Evolutionary conservation across 1,140 invertebrate genomes (phyloP).

Genomic region (Holcopasites calliopsidis): DNA sequence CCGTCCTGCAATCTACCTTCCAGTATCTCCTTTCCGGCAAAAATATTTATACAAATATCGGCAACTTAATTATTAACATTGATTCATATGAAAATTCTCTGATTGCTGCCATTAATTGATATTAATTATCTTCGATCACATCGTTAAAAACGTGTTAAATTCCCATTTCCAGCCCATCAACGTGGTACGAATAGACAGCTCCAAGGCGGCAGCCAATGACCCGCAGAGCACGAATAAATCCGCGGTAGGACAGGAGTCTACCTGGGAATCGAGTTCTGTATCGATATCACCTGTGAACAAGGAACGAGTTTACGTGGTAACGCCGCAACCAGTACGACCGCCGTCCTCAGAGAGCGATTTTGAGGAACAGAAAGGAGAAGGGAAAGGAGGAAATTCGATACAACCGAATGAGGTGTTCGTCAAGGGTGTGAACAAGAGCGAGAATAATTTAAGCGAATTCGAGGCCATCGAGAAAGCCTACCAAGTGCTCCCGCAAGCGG

Average conservation of each 20-base stretch:
- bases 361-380: constrained; percentile 30
- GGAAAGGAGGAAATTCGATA: neutral
- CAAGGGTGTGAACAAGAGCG: neutral
- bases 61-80: too few species aligned
- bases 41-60: too few species aligned
- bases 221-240: neutral
- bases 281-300: constrained; percentile 86
- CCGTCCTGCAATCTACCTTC: too few species aligned
- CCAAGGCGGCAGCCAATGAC: neutral
- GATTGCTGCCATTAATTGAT: neutral
- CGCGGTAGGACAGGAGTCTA: neutral
- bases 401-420: neutral
- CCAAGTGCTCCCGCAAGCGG: constrained; percentile 76
- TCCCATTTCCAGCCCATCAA: neutral
- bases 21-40: too few species aligned
- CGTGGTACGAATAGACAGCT: neutral
- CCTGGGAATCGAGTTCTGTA: constrained; percentile 85
- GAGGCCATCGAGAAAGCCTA: constrained; percentile 74
- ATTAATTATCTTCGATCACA: too few species aligned
- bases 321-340: constrained; percentile 81
- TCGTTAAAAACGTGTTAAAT: neutral
- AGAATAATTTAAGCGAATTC: constrained; percentile 32
- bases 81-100: too few species aligned
- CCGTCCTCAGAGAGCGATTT: neutral
- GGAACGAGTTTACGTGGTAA: constrained; percentile 89